Conservation (phyloP, 2,888 invertebrate species). For the Synanthedon tipuliformis region DNA sequence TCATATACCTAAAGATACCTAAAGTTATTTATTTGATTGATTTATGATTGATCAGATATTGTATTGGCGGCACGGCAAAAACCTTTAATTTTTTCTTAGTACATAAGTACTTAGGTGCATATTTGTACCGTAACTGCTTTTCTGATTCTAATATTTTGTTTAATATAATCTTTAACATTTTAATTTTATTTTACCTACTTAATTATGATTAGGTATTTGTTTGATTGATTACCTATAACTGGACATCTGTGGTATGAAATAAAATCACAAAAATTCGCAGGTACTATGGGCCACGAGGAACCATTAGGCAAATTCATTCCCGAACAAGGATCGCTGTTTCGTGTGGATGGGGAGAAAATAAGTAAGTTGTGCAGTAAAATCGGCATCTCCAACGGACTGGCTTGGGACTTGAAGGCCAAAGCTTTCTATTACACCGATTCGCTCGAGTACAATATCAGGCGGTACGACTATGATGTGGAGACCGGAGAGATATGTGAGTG, state of each 20-base stretch:
- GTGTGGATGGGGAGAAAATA: constrained; percentile 31
- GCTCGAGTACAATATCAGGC: constrained; percentile 71
- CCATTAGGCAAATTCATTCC: constrained; percentile 40
- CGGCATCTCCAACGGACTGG: constrained; percentile 81
- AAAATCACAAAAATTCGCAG: constrained; percentile 22
- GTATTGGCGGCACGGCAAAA: too few species aligned
- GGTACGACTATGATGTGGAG: constrained; percentile 78
- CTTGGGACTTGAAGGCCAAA: constrained; percentile 76
- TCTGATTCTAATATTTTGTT: too few species aligned
- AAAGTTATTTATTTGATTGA: too few species aligned
- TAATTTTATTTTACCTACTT: too few species aligned
- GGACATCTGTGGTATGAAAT: neutral
- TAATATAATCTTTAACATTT: too few species aligned
- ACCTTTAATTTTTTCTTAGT: too few species aligned
- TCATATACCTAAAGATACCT: too few species aligned
- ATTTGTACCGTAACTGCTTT: too few species aligned
- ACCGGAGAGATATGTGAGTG: constrained; percentile 55
- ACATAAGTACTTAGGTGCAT: too few species aligned
- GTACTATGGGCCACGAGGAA: constrained; percentile 68
- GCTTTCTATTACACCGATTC: constrained; percentile 83
- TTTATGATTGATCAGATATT: too few species aligned
- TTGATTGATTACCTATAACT: too few species aligned
- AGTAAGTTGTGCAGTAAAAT: constrained; percentile 20
- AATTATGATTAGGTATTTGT: too few species aligned
- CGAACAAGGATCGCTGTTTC: constrained; percentile 58